phyloP scores from a whole-genome alignment of 2,113 vertebrate genomes.

The Asarcornis scutulata region DNA sequence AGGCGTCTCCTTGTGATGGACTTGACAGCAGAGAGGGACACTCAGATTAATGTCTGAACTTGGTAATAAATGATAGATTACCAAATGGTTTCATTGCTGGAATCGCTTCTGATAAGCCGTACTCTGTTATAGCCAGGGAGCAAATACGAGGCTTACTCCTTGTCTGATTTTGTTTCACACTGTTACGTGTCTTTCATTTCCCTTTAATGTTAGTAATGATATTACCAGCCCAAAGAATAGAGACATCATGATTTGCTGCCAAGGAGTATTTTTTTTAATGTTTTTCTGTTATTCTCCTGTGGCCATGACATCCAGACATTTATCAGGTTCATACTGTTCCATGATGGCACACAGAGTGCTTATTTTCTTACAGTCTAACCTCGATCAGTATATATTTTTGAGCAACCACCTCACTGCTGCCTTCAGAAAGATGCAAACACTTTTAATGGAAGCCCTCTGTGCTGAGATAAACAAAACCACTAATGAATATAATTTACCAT shows the following conservation, averaged over 20 bases:
- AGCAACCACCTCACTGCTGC: background rate
- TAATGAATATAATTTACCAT: background rate
- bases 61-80: background rate
- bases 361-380: background rate
- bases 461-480: slow-evolving; percentile 7
- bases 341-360: background rate
- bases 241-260: background rate
- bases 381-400: background rate
- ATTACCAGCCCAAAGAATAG: background rate
- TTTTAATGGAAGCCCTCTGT: background rate
- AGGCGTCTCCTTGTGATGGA: background rate
- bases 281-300: background rate
- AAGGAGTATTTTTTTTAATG: background rate
- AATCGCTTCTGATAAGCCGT: background rate
- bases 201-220: background rate
- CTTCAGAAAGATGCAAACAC: background rate
- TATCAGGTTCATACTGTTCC: background rate
- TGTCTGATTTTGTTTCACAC: background rate
- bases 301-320: background rate
- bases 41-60: background rate
- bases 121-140: background rate
- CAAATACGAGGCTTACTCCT: background rate
- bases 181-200: background rate
- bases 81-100: background rate
- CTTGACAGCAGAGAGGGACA: background rate